Percentiles rank a stretch among this genome's conserved stretches.
These are phyloP conservation scores for Chlorodrepanis virens DNA, from an alignment of 2,113 vertebrate genomes.

Conservation along the genomic window DNA sequence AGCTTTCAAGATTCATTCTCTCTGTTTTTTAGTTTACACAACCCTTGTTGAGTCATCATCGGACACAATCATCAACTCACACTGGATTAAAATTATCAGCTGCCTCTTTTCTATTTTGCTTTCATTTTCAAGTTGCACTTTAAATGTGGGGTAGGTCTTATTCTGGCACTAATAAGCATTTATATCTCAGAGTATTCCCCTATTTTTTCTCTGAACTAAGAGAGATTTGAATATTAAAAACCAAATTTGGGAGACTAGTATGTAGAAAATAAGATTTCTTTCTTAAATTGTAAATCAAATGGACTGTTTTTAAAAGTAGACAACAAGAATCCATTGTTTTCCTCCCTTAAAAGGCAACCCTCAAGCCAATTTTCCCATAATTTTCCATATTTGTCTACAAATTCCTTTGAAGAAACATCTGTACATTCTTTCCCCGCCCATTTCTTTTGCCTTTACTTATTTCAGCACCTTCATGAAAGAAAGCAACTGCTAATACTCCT, in stretches of 20 bases:
- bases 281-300: not conserved
- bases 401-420: not conserved
- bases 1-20: not conserved
- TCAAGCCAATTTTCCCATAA: not conserved
- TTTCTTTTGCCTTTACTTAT: not conserved
- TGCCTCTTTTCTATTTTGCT: not conserved
- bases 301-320: not conserved
- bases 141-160: not conserved
- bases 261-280: not conserved
- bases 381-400: not conserved
- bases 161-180: not conserved
- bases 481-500: not conserved
- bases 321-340: not conserved
- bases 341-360: not conserved
- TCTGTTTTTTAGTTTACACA: not conserved
- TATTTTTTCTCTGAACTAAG: not conserved
- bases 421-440: fast-evolving
- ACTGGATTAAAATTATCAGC: not conserved
- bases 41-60: not conserved
- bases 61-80: not conserved
- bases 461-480: not conserved
- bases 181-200: not conserved
- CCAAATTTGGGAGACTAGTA: not conserved
- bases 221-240: not conserved
- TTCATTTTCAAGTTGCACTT: not conserved